Evolutionary conservation across 1,140 invertebrate genomes (phyloP).

Genomic region (Bursaphelenchus mucronatus): DNA sequence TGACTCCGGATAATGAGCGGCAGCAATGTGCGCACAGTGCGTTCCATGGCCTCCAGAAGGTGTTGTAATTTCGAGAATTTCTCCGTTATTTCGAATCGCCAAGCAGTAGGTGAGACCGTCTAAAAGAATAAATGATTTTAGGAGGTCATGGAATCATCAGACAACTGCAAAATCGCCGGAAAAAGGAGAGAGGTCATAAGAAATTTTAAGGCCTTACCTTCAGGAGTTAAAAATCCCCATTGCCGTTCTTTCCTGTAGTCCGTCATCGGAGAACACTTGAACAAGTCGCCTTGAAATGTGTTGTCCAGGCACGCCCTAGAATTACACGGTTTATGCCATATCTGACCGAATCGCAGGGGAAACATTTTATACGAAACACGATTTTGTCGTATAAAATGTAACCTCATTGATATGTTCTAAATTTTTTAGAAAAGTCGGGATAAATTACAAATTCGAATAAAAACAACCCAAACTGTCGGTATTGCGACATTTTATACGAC

Average conservation of each 20-base stretch:
- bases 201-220: conserved; percentile 40
- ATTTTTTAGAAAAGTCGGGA: too few species aligned
- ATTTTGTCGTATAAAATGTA: too few species aligned
- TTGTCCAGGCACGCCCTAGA: conserved; percentile 79
- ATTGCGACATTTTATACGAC: too few species aligned
- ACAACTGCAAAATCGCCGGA: too few species aligned
- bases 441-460: too few species aligned
- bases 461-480: too few species aligned
- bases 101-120: conserved; percentile 75
- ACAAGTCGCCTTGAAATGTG: conserved; percentile 75
- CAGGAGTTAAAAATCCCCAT: conserved; percentile 71
- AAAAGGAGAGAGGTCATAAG: too few species aligned
- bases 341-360: too few species aligned
- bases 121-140: conserved; percentile 60
- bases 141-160: too few species aligned
- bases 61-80: conserved; percentile 85
- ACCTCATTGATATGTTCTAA: too few species aligned
- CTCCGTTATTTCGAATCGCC: conserved; percentile 85
- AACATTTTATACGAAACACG: too few species aligned
- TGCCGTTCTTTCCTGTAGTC: conserved; percentile 78
- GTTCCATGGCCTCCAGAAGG: conserved; percentile 74
- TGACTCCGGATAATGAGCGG: conserved; percentile 81
- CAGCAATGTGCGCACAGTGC: conserved; percentile 90
- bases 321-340: too few species aligned
- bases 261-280: conserved; percentile 73